Percentiles rank a stretch among this genome's conserved stretches.
Conservation (phyloP, 2,113 vertebrate species). For the Gulo gulo region DNA sequence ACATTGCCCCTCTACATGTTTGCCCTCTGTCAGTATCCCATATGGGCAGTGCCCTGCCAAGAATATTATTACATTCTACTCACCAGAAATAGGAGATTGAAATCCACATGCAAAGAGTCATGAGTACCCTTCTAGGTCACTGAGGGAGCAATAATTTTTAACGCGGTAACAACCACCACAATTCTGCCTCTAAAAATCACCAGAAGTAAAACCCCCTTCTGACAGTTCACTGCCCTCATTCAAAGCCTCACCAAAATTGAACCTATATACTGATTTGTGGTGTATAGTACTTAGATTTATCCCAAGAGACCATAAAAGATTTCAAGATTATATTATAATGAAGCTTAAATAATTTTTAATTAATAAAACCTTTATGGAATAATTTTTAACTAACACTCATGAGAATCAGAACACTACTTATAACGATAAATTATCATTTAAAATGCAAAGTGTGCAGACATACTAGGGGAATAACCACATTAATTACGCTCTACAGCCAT, state of each 20-base stretch:
- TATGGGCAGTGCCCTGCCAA: neutral
- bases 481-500: constrained; percentile 55
- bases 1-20: neutral
- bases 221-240: neutral
- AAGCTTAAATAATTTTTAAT: constrained; percentile 57
- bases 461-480: constrained; percentile 35
- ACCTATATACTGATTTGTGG: neutral
- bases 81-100: neutral
- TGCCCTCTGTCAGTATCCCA: neutral
- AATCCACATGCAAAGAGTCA: neutral
- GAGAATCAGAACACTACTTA: constrained; percentile 60
- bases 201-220: neutral
- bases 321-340: constrained; percentile 35
- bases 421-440: constrained; percentile 63
- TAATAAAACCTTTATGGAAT: constrained; percentile 60
- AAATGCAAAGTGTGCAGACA: constrained; percentile 59
- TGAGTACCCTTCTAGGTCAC: neutral
- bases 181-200: neutral
- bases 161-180: neutral
- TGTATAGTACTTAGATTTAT: neutral
- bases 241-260: neutral
- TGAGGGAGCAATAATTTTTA: neutral
- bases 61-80: neutral
- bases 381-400: constrained; percentile 60
- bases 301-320: constrained; percentile 20